phyloP scores from a whole-genome alignment of 2,797 vertebrate species.

The Kryptolebias ocellatus region DNA sequence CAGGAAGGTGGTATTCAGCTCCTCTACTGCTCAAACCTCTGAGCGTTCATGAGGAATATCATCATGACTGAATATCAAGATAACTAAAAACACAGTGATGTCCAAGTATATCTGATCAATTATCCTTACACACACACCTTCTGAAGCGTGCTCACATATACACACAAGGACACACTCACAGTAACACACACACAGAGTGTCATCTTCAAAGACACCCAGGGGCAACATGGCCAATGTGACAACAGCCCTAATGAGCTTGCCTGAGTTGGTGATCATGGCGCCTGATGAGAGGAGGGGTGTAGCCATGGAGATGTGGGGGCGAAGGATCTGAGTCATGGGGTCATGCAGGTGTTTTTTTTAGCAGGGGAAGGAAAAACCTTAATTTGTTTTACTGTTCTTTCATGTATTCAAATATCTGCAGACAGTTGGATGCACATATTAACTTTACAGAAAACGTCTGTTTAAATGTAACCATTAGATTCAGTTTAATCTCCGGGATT shows the following conservation, averaged over 20 bases:
- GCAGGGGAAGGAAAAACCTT: slow-evolving; percentile 29
- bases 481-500: slow-evolving; percentile 6
- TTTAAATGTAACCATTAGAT: neutral
- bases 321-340: slow-evolving; percentile 66
- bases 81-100: slow-evolving; percentile 44
- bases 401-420: neutral
- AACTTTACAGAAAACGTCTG: neutral
- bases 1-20: slow-evolving; percentile 8
- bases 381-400: slow-evolving; percentile 21
- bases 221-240: slow-evolving; percentile 66
- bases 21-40: slow-evolving; percentile 7
- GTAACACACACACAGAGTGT: slow-evolving; percentile 48
- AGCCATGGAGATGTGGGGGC: slow-evolving; percentile 66
- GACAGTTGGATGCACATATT: neutral
- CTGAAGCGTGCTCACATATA: slow-evolving; percentile 17
- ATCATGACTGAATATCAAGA: slow-evolving; percentile 31
- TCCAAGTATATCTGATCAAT: slow-evolving; percentile 58
- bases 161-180: slow-evolving; percentile 24
- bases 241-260: slow-evolving; percentile 73
- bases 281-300: slow-evolving; percentile 68
- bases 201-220: slow-evolving; percentile 72
- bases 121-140: slow-evolving; percentile 25
- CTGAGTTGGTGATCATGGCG: slow-evolving; percentile 73
- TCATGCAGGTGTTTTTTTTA: slow-evolving; percentile 68
- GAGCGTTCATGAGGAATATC: slow-evolving; percentile 39